Base-by-base conservation (phyloP, 1,140 invertebrate species). In the Caenorhabditis inopinata region DNA sequence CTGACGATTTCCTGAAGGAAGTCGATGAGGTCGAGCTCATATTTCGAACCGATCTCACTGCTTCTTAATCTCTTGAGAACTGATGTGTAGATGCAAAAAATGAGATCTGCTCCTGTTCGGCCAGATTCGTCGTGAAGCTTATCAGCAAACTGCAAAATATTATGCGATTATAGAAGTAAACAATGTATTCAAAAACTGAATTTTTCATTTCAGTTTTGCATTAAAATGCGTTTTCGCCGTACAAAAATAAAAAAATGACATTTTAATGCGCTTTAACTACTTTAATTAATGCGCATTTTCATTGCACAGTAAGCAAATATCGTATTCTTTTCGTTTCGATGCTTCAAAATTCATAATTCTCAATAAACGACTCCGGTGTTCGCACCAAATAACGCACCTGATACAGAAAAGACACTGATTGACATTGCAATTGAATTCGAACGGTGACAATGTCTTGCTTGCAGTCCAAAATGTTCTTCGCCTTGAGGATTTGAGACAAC, bases 401-500 rank as follows among this genome's bases (percentile, higher is more conserved):
- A 38, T 68, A 38, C 16, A 68, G 27, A 68, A 68, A 38, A 4
- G 58, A 68, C n/a, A 68, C 58, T 6, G 32, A 35, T 68, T 68
- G 58, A 38, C 58, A 35, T 21, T 38, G 21, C 9, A 68, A 21
- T 18, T 68, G 58, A 38, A 68, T 42, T 9, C 23, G 27, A 21
- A 68, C 58, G 9, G 58, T 68, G 7, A 68, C 58, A 38, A 68
- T 68, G 9, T 68, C 58, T 42, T 68, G 29, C n/a, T 68, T 68
- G n/a, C 58, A 68, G 3, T 68, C 58, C 32, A 38, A 38, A 16
- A 68, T 38, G n/a, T 68, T 68, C 21, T 68, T 9, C n/a, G 58
- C 23, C 38, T 68, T 68, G 3, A 68, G 9, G 23, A 68, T 68
- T 7, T 68, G 21, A 6, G 21, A 29, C 25, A 68, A 38, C 14